Evolutionary conservation across 2,888 invertebrate genomes (phyloP), one percentile per base, ranked within the genome.

Genomic region (Autographa pulchrina): DNA sequence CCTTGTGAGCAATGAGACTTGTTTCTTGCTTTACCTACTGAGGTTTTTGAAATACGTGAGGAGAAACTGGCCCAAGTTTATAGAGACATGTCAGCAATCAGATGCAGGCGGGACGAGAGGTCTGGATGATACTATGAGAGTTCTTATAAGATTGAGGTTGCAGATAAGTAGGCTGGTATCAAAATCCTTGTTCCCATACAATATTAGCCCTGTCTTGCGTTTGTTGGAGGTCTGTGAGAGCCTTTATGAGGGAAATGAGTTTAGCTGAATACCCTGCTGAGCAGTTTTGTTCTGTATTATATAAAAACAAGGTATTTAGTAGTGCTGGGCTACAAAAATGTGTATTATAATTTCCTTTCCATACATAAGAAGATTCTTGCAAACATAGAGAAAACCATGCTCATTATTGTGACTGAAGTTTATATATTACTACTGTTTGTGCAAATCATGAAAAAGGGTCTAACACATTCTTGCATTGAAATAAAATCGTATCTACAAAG

Each of bases 1-100:
- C 88, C 96, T 99, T 78, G 98, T 98, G 18, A 98, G 98, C 88
- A 98, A 98, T 86, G 98, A 99, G 92, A 99, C 99, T 2, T 98
- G 98, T 91, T 99, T 99, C 89, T 93, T 99, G 68, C 92, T 98
- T 52, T 99, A 99, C 92, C 94, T 99, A 83, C 94, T 98, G 77
- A 96, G 98, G 86, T 98, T 98, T 90, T 95, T 99, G 69, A 98
- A 99, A 88, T 98, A 98, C 93, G 97, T 98, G 3, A 96, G 97
- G 77, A 96, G 97, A 80, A 98, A 98, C 90, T 98, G 98, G 98
- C 95, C 97, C 0, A 98, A 97, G 88, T 98, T 98, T 90, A 96
- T 98, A 7, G 96, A 97, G 63, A 98, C 98, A 73, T 98, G 98
- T 88, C 97, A 97, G 70, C 94, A 96, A 78, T 96, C 97, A 54